Conservation (phyloP, 2,113 vertebrate species). For the Bostrychus sinensis region DNA sequence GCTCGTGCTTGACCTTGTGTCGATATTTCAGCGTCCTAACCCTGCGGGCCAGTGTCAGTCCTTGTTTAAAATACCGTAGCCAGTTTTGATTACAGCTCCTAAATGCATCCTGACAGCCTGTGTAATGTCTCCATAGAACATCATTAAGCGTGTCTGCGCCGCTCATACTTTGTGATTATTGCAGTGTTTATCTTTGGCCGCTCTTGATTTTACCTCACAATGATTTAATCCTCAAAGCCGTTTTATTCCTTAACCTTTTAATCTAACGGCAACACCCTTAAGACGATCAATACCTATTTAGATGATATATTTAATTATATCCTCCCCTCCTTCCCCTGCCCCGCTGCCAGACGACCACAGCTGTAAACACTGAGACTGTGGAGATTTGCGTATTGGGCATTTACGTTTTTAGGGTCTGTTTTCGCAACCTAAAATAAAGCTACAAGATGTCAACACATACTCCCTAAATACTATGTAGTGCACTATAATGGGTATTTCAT, state of each 20-base stretch:
- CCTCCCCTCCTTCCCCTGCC: slow-evolving; percentile 9
- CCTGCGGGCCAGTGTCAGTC: background rate
- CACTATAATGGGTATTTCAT: no score
- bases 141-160: slow-evolving; percentile 20
- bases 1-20: slow-evolving; percentile 28
- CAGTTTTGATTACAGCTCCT: background rate
- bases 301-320: slow-evolving; percentile 73
- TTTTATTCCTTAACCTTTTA: slow-evolving; percentile 76
- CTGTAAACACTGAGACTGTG: slow-evolving; percentile 9
- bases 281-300: slow-evolving; percentile 75
- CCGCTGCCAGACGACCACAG: slow-evolving; percentile 16
- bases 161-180: slow-evolving; percentile 59
- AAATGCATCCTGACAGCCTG: slow-evolving; percentile 19
- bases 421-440: background rate
- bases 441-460: no score
- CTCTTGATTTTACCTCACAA: slow-evolving; percentile 67
- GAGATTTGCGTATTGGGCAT: no score
- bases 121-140: slow-evolving; percentile 29
- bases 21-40: background rate
- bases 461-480: no score
- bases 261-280: slow-evolving; percentile 68
- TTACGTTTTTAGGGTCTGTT: background rate
- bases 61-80: slow-evolving; percentile 2
- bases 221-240: slow-evolving; percentile 72
- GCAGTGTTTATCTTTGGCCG: slow-evolving; percentile 50